These are phyloP conservation scores for Mamestra brassicae DNA, from an alignment of 2,888 invertebrate species.

Conservation along the genomic window DNA sequence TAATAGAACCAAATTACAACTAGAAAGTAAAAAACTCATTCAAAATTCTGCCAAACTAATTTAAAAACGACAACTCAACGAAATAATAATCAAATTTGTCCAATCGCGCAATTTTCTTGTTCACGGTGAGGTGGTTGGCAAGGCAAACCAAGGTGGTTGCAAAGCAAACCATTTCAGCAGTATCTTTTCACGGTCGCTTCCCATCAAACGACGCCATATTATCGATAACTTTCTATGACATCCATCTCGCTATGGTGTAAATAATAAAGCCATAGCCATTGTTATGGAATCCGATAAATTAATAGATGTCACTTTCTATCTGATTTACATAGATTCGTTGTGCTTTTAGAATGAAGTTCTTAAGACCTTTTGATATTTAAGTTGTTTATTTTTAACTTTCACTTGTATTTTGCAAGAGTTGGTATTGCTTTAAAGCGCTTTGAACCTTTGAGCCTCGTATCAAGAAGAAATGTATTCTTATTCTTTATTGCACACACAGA, in stretches of 20 bases:
- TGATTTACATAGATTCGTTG: constrained; percentile 54
- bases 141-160: constrained; percentile 17
- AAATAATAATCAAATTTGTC: constrained; percentile 57
- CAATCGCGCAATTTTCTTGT: constrained; percentile 45
- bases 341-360: constrained; percentile 41
- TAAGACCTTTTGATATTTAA: constrained; percentile 32
- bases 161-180: constrained; percentile 54
- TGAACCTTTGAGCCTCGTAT: neutral
- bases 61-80: constrained; percentile 37
- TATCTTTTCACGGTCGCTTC: constrained; percentile 54
- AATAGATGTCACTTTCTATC: constrained; percentile 54
- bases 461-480: constrained; percentile 6
- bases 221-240: constrained; percentile 63
- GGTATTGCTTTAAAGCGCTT: constrained; percentile 12
- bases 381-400: constrained; percentile 44
- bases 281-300: constrained; percentile 48
- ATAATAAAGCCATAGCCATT: constrained; percentile 33
- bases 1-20: constrained; percentile 41
- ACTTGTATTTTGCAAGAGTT: constrained; percentile 27
- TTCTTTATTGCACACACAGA: too few relatives aligned
- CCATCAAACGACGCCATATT: constrained; percentile 24
- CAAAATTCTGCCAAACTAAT: constrained; percentile 31
- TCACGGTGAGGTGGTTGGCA: constrained; percentile 52
- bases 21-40: constrained; percentile 48
- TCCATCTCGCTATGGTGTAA: constrained; percentile 28